phyloP scores from a whole-genome alignment of 2,113 vertebrate species.

The Bufo bufo region DNA sequence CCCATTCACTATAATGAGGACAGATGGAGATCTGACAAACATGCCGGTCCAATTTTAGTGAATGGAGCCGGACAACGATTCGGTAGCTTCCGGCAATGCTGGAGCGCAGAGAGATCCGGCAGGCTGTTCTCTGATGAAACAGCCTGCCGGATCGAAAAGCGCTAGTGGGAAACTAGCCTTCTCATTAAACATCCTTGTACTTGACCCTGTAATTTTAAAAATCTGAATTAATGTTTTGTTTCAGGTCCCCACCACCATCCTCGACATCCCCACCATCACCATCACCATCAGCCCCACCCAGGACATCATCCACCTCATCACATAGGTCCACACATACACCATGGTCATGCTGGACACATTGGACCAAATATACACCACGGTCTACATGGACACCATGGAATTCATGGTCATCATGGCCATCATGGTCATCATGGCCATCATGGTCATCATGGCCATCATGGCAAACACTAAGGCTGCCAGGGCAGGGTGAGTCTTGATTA shows the following conservation, averaged over 20 bases:
- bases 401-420: neutral
- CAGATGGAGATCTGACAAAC: too few relatives aligned
- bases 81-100: too few relatives aligned
- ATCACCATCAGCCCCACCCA: neutral
- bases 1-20: too few relatives aligned
- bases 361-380: neutral
- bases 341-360: constrained; percentile 1
- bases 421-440: constrained; percentile 15
- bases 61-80: too few relatives aligned
- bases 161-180: too few relatives aligned
- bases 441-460: neutral
- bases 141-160: too few relatives aligned
- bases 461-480: neutral
- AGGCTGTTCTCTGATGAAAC: too few relatives aligned
- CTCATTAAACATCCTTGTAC: too few relatives aligned
- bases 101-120: too few relatives aligned
- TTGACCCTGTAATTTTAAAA: neutral
- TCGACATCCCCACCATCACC: neutral
- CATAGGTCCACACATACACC: neutral
- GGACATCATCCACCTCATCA: neutral
- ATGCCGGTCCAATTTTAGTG: too few relatives aligned
- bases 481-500: neutral
- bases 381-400: neutral
- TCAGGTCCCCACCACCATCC: neutral
- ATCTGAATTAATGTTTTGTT: neutral